phyloP scores from a whole-genome alignment of 2,888 invertebrate species.

The Prosapia bicincta region DNA sequence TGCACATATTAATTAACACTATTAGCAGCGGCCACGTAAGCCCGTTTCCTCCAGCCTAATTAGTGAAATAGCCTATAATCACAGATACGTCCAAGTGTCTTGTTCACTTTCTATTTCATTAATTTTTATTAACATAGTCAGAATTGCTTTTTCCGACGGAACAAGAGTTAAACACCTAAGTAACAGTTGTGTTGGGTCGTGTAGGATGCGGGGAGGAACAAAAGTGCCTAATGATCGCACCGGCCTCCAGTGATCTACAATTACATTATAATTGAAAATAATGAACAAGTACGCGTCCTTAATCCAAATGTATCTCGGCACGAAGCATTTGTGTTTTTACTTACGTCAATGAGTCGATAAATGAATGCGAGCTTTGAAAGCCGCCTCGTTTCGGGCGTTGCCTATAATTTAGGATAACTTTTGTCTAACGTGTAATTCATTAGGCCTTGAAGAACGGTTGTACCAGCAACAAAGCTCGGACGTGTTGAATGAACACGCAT shows the following conservation, averaged over 20 bases:
- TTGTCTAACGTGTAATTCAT: background rate
- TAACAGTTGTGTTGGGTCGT: background rate
- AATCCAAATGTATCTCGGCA: background rate
- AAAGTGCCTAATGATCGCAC: background rate
- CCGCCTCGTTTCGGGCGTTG: background rate
- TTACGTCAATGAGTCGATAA: background rate
- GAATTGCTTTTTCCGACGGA: background rate
- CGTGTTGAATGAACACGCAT: too few species aligned
- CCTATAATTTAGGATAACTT: background rate
- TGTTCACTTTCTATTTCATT: too few species aligned
- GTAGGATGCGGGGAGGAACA: background rate
- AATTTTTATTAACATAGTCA: too few species aligned
- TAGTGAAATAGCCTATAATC: too few species aligned
- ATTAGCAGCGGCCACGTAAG: too few species aligned
- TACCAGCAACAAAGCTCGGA: too few species aligned
- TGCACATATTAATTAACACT: too few species aligned
- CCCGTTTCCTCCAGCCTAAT: too few species aligned
- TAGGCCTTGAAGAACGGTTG: background rate
- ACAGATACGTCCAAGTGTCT: too few species aligned
- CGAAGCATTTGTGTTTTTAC: background rate
- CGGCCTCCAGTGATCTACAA: background rate
- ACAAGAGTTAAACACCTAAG: background rate
- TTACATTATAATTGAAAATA: conserved; percentile 1
- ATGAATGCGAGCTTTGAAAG: background rate
- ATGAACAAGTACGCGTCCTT: background rate